Conservation (phyloP, 2,888 invertebrate genomes). For the Capitulum mitella region DNA sequence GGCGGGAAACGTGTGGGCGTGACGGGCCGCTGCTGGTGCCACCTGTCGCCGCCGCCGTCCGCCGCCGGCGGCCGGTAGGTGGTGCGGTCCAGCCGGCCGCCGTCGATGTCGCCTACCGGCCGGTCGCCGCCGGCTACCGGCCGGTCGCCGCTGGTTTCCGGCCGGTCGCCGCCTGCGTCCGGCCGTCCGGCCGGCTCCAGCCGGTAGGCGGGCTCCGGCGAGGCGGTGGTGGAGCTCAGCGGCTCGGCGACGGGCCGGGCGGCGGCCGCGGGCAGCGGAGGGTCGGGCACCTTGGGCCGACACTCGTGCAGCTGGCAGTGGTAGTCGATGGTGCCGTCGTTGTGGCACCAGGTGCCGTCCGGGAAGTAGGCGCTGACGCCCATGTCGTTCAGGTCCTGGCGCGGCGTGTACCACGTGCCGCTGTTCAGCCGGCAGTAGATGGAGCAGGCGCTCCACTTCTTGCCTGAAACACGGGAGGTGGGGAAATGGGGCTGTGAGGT, state of each 20-base stretch:
- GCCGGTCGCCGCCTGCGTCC: background rate
- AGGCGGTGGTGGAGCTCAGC: background rate
- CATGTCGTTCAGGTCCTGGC: slow-evolving; percentile 66
- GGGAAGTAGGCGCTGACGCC: slow-evolving; percentile 55
- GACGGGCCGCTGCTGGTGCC: background rate
- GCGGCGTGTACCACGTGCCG: slow-evolving; percentile 64
- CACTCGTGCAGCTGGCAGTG: slow-evolving; percentile 67
- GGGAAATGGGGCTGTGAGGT: too few species aligned
- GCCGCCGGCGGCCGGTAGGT: background rate
- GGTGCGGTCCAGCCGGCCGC: background rate
- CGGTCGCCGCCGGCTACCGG: background rate
- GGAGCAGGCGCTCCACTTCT: slow-evolving; percentile 71
- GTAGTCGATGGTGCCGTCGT: slow-evolving; percentile 56
- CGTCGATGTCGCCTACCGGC: background rate
- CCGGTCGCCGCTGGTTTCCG: background rate
- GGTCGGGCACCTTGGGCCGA: slow-evolving; percentile 5
- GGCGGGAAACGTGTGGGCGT: background rate
- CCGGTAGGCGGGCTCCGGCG: background rate
- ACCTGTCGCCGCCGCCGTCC: background rate
- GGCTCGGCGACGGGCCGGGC: background rate
- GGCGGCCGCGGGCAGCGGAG: background rate
- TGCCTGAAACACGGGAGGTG: too few species aligned
- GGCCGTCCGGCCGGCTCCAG: background rate
- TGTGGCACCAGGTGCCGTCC: slow-evolving; percentile 73
- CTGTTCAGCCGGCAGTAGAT: slow-evolving; percentile 62